A percentile compares a stretch with the other conserved stretches of the same genome.
Evolutionary conservation across 2,797 vertebrate genomes (phyloP).

Genomic region (Taenioides sp.): DNA sequence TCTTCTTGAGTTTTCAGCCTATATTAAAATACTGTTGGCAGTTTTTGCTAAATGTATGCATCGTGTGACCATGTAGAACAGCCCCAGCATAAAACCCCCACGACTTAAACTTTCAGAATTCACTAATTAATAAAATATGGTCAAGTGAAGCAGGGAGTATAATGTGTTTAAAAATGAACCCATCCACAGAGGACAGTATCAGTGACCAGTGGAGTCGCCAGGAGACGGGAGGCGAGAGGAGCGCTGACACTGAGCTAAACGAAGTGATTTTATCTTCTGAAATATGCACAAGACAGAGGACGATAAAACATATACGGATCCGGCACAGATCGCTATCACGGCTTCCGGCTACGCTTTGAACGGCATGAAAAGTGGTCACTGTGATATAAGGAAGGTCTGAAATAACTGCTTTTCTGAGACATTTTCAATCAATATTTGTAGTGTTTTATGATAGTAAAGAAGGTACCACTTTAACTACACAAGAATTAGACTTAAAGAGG

Average conservation of each 20-base stretch:
- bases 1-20: too few species aligned
- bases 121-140: too few species aligned
- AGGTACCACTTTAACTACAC: too few species aligned
- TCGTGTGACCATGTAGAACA: too few species aligned
- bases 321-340: slow-evolving; percentile 49
- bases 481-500: too few species aligned
- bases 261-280: slow-evolving; percentile 49
- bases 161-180: neutral
- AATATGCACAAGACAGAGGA: slow-evolving; percentile 37
- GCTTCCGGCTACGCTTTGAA: slow-evolving; percentile 45
- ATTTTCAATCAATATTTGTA: too few species aligned
- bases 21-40: too few species aligned
- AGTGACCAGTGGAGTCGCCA: neutral
- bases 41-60: too few species aligned
- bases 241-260: slow-evolving; percentile 31
- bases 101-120: too few species aligned
- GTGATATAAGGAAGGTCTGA: neutral
- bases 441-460: too few species aligned
- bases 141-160: neutral
- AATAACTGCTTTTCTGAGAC: too few species aligned
- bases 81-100: too few species aligned
- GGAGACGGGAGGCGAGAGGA: neutral
- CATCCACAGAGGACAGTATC: slow-evolving; percentile 33
- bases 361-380: neutral
- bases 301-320: slow-evolving; percentile 35